These are phyloP conservation scores for Coturnix japonica DNA, from an alignment of 2,113 vertebrate genomes.

Conservation along the genomic window DNA sequence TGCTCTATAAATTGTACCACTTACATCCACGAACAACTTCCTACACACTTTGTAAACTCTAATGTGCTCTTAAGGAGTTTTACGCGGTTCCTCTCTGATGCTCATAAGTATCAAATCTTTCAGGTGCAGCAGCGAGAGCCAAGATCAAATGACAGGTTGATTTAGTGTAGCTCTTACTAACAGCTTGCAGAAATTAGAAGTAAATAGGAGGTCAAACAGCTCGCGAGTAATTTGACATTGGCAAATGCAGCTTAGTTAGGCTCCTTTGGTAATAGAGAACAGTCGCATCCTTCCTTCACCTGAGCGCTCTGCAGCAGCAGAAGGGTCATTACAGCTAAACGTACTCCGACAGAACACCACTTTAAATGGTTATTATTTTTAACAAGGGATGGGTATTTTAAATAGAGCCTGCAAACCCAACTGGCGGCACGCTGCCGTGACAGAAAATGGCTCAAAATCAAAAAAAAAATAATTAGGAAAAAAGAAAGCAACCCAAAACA, in stretches of 20 bases:
- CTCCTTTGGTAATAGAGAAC: slow-evolving; percentile 65
- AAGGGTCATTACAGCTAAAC: slow-evolving; percentile 52
- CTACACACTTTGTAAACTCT: slow-evolving; percentile 1
- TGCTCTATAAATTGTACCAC: neutral
- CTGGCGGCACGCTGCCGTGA: neutral
- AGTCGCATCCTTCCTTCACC: slow-evolving; percentile 10
- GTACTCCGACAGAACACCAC: neutral
- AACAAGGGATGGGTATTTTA: slow-evolving; percentile 12
- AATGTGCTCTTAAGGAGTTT: neutral
- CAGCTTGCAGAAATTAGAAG: slow-evolving; percentile 75
- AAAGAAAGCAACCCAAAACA: neutral
- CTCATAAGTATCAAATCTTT: slow-evolving; percentile 56
- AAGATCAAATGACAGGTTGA: slow-evolving; percentile 71
- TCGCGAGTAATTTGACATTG: slow-evolving; percentile 69
- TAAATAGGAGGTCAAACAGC: slow-evolving; percentile 75
- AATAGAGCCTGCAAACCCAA: neutral
- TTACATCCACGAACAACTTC: neutral
- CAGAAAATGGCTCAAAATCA: neutral
- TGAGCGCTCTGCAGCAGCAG: neutral
- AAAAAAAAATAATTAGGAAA: neutral
- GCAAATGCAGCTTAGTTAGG: slow-evolving; percentile 69
- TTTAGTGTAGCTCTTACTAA: slow-evolving; percentile 69
- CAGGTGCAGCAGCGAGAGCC: slow-evolving; percentile 17
- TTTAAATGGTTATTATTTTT: slow-evolving; percentile 41
- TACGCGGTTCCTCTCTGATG: slow-evolving; percentile 28